Evolutionary conservation across 2,113 vertebrate species (phyloP).

Genomic region (Drymodes brunneopygia): DNA sequence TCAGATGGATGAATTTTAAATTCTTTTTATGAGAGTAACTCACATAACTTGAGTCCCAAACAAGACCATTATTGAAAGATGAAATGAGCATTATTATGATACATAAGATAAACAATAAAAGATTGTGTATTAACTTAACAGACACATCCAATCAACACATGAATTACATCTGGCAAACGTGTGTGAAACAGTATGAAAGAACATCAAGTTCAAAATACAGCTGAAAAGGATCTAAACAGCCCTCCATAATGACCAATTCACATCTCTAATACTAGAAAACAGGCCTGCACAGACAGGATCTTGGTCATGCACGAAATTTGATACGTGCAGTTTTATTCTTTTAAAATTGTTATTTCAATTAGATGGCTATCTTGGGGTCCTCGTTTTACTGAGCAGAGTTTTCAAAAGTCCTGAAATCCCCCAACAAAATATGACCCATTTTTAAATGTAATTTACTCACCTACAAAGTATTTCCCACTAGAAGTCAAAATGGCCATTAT

Average conservation of each 20-base stretch:
- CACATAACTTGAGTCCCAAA: neutral
- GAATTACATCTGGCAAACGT: neutral
- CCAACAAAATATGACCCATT: neutral
- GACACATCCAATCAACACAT: neutral
- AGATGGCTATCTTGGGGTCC: neutral
- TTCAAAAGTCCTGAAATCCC: neutral
- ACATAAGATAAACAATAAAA: neutral
- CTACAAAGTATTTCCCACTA: neutral
- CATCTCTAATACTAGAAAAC: neutral
- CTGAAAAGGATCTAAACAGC: neutral
- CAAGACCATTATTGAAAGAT: neutral
- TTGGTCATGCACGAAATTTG: neutral
- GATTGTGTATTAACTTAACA: neutral
- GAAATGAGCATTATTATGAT: neutral
- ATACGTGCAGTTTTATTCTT: neutral
- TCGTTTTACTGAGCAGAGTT: neutral
- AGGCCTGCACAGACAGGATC: neutral
- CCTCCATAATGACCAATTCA: neutral
- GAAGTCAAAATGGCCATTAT: neutral
- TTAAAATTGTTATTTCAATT: neutral
- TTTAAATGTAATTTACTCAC: neutral
- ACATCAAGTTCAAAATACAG: neutral
- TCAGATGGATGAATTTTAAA: neutral
- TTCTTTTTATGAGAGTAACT: neutral
- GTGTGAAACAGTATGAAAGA: neutral